Base-by-base conservation (phyloP, 2,113 vertebrate genomes). In the Tricholaema leucomelas region DNA sequence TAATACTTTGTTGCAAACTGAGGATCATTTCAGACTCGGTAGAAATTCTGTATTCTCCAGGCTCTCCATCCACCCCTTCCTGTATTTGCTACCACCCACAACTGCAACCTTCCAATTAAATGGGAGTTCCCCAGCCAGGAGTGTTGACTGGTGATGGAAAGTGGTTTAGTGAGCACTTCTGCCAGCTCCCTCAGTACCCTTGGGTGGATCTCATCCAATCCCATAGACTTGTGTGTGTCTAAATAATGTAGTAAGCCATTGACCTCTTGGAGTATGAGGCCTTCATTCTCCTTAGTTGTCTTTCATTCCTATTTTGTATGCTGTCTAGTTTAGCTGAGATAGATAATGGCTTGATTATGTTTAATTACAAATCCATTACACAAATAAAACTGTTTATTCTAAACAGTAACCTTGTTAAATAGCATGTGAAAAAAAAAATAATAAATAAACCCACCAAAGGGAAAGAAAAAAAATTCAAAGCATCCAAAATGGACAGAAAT, bases 271-370 rank as follows among this genome's bases (percentile, higher is more conserved):
- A 46, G 46, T 21, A 46, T 20, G 46, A 21, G 19, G 46, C 20
- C 46, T 46, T 46, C 46, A 46, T 46, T 46, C 46, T 46, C 20
- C 20, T 46, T 67, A 61, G n/a, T 27, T 92, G 67, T 8, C 30
- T 19, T 69, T 91, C 77, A 73, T 79, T 89, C n/a, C 50, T 80
- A 56, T 52, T 96, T 85, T 63, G 56, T 52, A 89, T 24, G 40
- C n/a, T 87, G 69, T 25, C 96, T 73, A 90, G 56, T 42, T 95
- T 64, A 88, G 78, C 92, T 72, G 81, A 78, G 69, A 93, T 19
- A 80, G 73, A 90, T 88, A 96, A 95, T n/a, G 25, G 25, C 72
- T 80, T 70, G 33, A 95, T 96, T 94, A 67, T 30, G 87, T 71
- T 95, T 94, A 87, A 94, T 95, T 93, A 90, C 15, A 91, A 90